Evolutionary conservation across 2,888 invertebrate species (phyloP), one percentile per base, ranked within the genome.

Genomic region (Neoitamus cyanurus): DNA sequence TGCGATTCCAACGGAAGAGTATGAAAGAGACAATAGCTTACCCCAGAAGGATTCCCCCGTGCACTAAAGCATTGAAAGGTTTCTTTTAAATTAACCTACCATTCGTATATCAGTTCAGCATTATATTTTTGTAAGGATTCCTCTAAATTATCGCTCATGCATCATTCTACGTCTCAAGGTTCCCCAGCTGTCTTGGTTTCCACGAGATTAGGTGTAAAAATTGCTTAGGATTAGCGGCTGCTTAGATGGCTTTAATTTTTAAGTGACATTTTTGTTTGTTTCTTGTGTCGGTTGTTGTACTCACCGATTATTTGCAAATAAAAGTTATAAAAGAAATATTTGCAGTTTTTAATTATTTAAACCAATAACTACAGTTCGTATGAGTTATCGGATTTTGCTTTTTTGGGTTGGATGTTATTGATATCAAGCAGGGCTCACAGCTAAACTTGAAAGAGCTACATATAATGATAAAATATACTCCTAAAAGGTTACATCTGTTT

Each of bases 1-100:
- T 88, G 92, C 91, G 70, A 93, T 94, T 84, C 89, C 90, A 2
- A 88, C 88, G 85, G 89, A 89, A 84, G 88, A 89, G 86, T 91
- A 90, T 86, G 88, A 88, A 72, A 90, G 90, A 15, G 90, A 90
- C 85, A 87, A 90, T 36, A 90, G 89, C 87, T 85, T 91, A 15
- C 88, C 89, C 48, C 90, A 90, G 86, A 90, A 89, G 28, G 88
- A 89, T 78, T 87, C 87, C 13, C 75, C 86, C 9, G 84, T 83
- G 20, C 58, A 28, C 6, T 78, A 58, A 58, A 31, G 11, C 9
- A 7, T 28, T 31, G 0, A 9, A 15, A n/a, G 3, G 48, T 58
- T n/a, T 20, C n/a, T 48, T 31, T 75, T 75, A 28, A 75, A 37
- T 42, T 46, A 20, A 31, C 11, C 20, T 42, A 73, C 4, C 36